Conservation (phyloP, 1,140 invertebrate species). For the Sycophaga agraensis region DNA sequence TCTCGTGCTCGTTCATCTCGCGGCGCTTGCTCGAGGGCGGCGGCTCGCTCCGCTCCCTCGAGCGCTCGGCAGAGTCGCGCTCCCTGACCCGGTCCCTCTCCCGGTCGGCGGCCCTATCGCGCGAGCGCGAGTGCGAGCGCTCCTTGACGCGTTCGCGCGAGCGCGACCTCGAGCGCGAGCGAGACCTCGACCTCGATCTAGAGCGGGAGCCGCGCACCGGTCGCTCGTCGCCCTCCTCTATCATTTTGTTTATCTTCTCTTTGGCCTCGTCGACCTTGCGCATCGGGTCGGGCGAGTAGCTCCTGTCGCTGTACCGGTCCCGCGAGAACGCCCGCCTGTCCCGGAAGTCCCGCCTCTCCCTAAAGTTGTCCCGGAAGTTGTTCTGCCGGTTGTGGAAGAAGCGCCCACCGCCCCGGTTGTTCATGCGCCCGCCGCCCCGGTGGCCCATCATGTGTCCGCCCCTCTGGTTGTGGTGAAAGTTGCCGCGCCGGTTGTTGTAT, state of each 20-base stretch:
- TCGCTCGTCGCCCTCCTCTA: slow-evolving; percentile 57
- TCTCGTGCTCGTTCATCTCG: slow-evolving; percentile 69
- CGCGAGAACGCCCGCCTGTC: slow-evolving; percentile 58
- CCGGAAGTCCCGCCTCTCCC: slow-evolving; percentile 63
- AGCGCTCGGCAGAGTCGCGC: slow-evolving; percentile 60
- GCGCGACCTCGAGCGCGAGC: slow-evolving; percentile 64
- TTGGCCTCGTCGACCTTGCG: slow-evolving; percentile 63
- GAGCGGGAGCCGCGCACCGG: slow-evolving; percentile 28
- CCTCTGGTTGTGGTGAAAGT: slow-evolving; percentile 26
- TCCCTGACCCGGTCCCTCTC: slow-evolving; percentile 61
- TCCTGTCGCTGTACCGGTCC: slow-evolving; percentile 59
- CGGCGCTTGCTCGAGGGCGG: slow-evolving; percentile 49
- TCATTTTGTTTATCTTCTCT: slow-evolving; percentile 65
- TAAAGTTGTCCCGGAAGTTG: slow-evolving; percentile 65
- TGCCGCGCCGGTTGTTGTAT: slow-evolving; percentile 39
- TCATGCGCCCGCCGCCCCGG: slow-evolving; percentile 37
- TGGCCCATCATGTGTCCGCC: slow-evolving; percentile 24
- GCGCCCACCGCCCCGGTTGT: slow-evolving; percentile 53
- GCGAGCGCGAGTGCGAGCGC: slow-evolving; percentile 55
- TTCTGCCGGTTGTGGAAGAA: slow-evolving; percentile 62
- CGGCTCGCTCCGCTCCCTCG: slow-evolving; percentile 61
- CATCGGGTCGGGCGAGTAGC: slow-evolving; percentile 64
- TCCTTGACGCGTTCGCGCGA: slow-evolving; percentile 65
- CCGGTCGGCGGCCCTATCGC: slow-evolving; percentile 60
- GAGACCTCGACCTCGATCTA: slow-evolving; percentile 43